A percentile compares a stretch with the other conserved stretches of the same genome.
Conservation (phyloP, 2,797 vertebrate species). For the Heterohyrax brucei region DNA sequence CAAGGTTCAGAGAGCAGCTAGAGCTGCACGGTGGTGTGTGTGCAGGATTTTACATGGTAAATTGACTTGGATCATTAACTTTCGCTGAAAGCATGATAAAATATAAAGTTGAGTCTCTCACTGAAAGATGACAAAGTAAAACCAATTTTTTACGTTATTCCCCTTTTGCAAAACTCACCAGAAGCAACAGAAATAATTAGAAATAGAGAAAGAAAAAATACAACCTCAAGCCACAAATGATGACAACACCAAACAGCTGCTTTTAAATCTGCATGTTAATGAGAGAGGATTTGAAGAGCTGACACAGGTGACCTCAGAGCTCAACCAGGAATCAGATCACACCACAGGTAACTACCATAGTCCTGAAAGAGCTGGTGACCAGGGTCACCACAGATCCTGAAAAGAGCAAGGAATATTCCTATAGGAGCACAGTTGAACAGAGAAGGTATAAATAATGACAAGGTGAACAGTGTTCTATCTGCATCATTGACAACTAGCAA, state of each 20-base stretch:
- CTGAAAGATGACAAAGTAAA: background rate
- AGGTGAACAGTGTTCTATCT: background rate
- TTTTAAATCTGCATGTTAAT: background rate
- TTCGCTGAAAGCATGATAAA: too few species aligned
- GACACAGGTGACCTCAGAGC: background rate
- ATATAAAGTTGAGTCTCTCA: background rate
- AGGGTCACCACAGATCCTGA: background rate
- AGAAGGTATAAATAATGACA: constrained; percentile 2
- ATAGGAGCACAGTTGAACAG: background rate
- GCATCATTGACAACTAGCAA: background rate
- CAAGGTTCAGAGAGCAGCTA: too few species aligned
- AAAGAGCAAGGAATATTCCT: background rate
- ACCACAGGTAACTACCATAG: background rate
- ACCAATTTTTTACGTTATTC: background rate
- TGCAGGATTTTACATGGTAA: too few species aligned
- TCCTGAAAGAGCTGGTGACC: background rate
- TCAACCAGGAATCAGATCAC: background rate
- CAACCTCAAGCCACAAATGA: background rate
- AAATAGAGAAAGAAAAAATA: background rate
- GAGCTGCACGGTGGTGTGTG: too few species aligned
- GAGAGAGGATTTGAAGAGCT: background rate
- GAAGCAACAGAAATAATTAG: constrained; percentile 7
- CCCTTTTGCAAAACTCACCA: background rate
- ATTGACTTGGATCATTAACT: too few species aligned
- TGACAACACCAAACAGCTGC: background rate